These are phyloP conservation scores for Alloscopus bannaensis DNA, from an alignment of 2,888 invertebrate genomes.

Conservation along the genomic window DNA sequence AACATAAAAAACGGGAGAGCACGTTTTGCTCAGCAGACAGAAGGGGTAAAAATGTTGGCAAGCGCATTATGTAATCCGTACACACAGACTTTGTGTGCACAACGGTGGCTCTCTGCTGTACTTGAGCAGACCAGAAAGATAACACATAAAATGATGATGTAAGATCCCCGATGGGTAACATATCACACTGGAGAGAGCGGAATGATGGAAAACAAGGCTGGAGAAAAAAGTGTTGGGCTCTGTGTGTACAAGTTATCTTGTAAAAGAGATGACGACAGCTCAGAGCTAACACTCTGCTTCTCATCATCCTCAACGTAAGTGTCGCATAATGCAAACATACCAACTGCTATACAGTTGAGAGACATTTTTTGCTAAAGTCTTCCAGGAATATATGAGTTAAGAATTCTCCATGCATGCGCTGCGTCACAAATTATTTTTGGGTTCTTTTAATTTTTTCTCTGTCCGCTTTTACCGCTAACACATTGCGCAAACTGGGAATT, in stretches of 20 bases:
- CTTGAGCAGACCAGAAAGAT: conserved; percentile 24
- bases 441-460: background rate
- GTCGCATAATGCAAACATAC: background rate
- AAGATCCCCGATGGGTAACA: conserved; percentile 38
- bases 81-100: background rate
- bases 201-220: background rate
- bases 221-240: background rate
- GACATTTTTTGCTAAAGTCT: background rate
- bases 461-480: background rate
- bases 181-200: background rate
- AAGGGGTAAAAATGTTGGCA: background rate
- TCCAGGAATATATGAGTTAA: background rate
- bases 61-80: background rate
- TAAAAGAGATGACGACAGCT: too few relatives aligned
- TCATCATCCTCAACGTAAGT: background rate
- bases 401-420: conserved; percentile 4
- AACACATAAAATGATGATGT: conserved; percentile 24
- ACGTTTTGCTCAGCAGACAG: background rate
- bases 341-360: background rate
- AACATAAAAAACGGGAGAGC: background rate
- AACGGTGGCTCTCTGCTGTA: background rate
- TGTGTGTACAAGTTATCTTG: conserved; percentile 2
- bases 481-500: background rate
- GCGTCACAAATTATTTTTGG: background rate
- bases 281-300: background rate